These are phyloP conservation scores for Athene noctua DNA, from an alignment of 2,113 vertebrate species.

Conservation along the genomic window DNA sequence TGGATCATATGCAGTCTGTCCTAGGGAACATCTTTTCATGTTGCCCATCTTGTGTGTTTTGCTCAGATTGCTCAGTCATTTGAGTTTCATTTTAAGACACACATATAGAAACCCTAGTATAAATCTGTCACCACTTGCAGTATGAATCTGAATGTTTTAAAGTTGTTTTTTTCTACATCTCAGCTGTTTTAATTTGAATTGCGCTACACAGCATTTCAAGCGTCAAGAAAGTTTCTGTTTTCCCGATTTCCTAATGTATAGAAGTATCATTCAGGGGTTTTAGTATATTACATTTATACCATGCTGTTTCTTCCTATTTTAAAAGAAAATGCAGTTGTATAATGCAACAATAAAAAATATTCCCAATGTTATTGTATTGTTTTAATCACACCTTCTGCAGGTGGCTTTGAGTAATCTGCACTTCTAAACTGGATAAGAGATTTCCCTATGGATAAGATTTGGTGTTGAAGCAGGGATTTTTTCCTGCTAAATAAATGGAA, in stretches of 20 bases:
- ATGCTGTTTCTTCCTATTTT: neutral
- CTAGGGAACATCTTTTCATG: neutral
- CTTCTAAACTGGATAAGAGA: neutral
- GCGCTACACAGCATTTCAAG: neutral
- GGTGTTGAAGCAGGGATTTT: neutral
- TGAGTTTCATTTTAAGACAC: neutral
- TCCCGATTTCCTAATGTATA: neutral
- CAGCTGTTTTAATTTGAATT: neutral
- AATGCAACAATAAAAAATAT: neutral
- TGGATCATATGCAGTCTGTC: neutral
- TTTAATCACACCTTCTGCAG: neutral
- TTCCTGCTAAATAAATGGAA: neutral
- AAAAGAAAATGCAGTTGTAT: neutral
- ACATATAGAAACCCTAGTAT: neutral
- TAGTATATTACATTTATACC: neutral
- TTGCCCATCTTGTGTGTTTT: neutral
- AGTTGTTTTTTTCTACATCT: neutral
- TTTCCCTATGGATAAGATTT: neutral
- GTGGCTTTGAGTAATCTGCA: neutral
- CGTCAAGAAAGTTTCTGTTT: neutral
- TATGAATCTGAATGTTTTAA: neutral
- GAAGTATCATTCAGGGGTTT: neutral
- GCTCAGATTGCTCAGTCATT: neutral
- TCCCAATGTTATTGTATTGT: neutral
- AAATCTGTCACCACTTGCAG: neutral